Percentiles rank a stretch among this genome's conserved stretches.
phyloP scores from a whole-genome alignment of 2,888 invertebrate genomes.

The Papilio protenor region DNA sequence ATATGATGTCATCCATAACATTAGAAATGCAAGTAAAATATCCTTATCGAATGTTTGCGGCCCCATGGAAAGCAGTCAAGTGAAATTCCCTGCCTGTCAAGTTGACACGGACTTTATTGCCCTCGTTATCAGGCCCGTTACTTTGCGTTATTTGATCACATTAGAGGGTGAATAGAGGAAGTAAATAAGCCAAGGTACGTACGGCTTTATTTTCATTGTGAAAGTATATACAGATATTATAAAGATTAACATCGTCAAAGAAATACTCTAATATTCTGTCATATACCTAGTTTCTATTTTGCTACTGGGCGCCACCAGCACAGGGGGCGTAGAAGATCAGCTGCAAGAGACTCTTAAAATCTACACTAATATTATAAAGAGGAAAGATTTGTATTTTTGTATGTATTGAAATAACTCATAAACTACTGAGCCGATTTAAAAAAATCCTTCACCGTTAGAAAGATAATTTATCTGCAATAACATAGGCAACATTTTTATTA shows the following conservation, averaged over 20 bases:
- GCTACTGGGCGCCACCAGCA: too few relatives aligned
- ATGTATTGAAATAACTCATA: too few relatives aligned
- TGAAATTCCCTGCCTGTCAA: constrained; percentile 69
- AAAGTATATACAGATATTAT: not conserved
- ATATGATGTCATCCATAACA: not conserved
- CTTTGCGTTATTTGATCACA: constrained; percentile 80
- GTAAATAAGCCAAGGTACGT: constrained; percentile 33
- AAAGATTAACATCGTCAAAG: not conserved
- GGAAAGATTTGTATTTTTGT: too few relatives aligned
- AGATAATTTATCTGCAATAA: too few relatives aligned
- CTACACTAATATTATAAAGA: too few relatives aligned
- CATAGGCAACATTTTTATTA: too few relatives aligned
- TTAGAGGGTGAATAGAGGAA: constrained; percentile 67
- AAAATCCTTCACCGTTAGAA: too few relatives aligned
- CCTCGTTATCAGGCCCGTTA: constrained; percentile 79
- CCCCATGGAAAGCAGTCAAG: constrained; percentile 69
- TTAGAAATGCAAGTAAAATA: constrained; percentile 41
- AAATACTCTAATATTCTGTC: too few relatives aligned
- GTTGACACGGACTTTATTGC: constrained; percentile 72
- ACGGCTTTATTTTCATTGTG: not conserved
- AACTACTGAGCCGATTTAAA: too few relatives aligned
- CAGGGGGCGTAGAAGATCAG: too few relatives aligned
- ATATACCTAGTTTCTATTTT: too few relatives aligned
- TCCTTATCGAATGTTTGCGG: constrained; percentile 54
- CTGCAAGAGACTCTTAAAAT: too few relatives aligned